Base-by-base conservation (phyloP, 37 sponge, comb jelly and placozoan genomes). In the Geodia barretti region DNA sequence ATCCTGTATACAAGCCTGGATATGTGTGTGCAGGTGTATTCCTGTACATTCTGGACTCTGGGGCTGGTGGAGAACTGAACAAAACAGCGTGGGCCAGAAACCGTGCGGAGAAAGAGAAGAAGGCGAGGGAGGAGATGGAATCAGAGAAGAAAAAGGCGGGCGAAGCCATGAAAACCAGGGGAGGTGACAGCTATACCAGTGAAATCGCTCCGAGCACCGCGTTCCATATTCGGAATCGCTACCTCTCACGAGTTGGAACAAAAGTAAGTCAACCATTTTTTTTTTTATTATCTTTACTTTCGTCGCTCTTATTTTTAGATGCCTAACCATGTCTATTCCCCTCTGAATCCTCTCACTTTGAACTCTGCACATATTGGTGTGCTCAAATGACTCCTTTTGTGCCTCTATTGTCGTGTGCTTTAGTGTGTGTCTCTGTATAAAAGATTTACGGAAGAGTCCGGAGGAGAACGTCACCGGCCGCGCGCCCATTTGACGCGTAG, bases 161-260 rank as follows among this genome's bases (percentile, higher is more conserved):
- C 11, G 54, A 47, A 14, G 54, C 54, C 54, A 14, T 17, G 54
- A 47, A 68, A 21, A 9, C 28, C 0, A 66, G 74, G 11, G 36
- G 2, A 7, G 39, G 25, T 4, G 25, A 58, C 32, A 9, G 26
- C 62, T 81, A 85, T 39, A 66, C 87, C 42, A 90, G 83, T 47
- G 78, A 81, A 1, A 72, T 91, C 19, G 54, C 43, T 3, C 88
- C 92, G 4, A 62, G n/a, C 21, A 71, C 80, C 64, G 87, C 92
- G 36, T 83, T 86, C 60, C 77, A 87, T 39, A 68, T 91, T 11
- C 68, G 92, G 47, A 91, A 91, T 38, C 39, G 92, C 38, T 40
- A 79, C 28, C 41, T 86, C 8, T 91, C 92, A 24, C 82, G 72
- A 59, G 76, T 91, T 74, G 92, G 92, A 24, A 73, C 87, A 5